Percentiles rank a stretch among this genome's conserved stretches.
Evolutionary conservation across 2,888 invertebrate species (phyloP).

Genomic region (Syritta pipiens): DNA sequence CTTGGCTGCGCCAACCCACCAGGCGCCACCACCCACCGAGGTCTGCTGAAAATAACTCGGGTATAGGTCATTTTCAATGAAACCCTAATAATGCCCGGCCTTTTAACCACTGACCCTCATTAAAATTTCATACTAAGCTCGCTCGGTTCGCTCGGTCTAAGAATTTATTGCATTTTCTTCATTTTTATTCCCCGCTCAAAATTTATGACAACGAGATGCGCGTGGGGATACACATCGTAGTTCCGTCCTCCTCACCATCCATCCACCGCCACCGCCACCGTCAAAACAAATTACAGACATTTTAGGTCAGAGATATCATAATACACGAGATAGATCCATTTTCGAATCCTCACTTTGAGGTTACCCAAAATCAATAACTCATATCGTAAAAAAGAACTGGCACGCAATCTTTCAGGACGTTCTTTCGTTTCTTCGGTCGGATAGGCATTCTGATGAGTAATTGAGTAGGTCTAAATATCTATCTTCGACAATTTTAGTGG

Average conservation of each 20-base stretch:
- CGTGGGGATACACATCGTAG: conserved; percentile 29
- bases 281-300: conserved; percentile 43
- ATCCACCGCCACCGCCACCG: neutral
- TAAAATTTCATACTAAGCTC: conserved; percentile 60
- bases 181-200: conserved; percentile 30
- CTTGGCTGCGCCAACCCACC: conserved; percentile 8
- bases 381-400: conserved; percentile 19
- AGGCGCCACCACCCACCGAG: too few relatives aligned
- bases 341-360: conserved; percentile 30
- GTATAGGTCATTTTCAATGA: conserved; percentile 61
- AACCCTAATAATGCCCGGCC: conserved; percentile 63
- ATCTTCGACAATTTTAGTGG: conserved; percentile 35
- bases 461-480: conserved; percentile 22
- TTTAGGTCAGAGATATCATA: conserved; percentile 27
- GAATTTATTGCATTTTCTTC: conserved; percentile 53
- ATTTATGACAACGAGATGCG: conserved; percentile 50
- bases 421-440: conserved; percentile 4
- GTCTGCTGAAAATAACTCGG: conserved; percentile 54
- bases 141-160: neutral
- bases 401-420: conserved; percentile 39
- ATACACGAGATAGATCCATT: conserved; percentile 30
- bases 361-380: conserved; percentile 57
- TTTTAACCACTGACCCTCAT: conserved; percentile 67
- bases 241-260: conserved; percentile 5
- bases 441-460: conserved; percentile 48